These are phyloP conservation scores for Hippoglossus hippoglossus DNA, from an alignment of 2,797 vertebrate species.

Conservation along the genomic window DNA sequence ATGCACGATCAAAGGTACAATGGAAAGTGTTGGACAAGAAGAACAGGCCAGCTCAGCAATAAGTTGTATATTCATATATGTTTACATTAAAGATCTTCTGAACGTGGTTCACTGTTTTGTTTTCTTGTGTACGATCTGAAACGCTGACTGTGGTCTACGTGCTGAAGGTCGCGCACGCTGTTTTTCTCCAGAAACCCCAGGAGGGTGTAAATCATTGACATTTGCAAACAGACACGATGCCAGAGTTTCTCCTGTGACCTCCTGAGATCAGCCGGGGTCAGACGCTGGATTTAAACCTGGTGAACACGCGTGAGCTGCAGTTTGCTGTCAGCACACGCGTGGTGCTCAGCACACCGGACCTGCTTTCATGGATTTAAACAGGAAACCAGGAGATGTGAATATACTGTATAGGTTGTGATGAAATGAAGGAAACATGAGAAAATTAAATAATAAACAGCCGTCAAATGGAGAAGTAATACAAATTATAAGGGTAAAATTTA, in stretches of 20 bases:
- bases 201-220: conserved; percentile 60
- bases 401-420: no score
- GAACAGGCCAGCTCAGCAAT: no score
- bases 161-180: conserved; percentile 21
- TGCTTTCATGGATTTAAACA: not conserved
- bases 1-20: no score
- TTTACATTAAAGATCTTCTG: not conserved
- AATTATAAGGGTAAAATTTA: no score
- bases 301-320: not conserved
- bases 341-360: no score
- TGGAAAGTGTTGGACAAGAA: no score
- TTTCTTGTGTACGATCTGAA: not conserved
- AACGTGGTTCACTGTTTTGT: conserved; percentile 4
- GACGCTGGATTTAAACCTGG: conserved; percentile 8
- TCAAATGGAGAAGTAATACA: no score
- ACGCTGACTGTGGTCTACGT: conserved; percentile 14
- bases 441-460: no score
- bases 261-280: conserved; percentile 30
- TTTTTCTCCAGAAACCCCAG: conserved; percentile 29
- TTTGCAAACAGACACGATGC: not conserved
- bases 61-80: not conserved
- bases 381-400: not conserved
- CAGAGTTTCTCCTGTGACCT: conserved; percentile 22
- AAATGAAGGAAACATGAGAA: no score
- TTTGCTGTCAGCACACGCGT: not conserved